phyloP scores from a whole-genome alignment of 2,113 vertebrate species.

The Phoenicopterus ruber region DNA sequence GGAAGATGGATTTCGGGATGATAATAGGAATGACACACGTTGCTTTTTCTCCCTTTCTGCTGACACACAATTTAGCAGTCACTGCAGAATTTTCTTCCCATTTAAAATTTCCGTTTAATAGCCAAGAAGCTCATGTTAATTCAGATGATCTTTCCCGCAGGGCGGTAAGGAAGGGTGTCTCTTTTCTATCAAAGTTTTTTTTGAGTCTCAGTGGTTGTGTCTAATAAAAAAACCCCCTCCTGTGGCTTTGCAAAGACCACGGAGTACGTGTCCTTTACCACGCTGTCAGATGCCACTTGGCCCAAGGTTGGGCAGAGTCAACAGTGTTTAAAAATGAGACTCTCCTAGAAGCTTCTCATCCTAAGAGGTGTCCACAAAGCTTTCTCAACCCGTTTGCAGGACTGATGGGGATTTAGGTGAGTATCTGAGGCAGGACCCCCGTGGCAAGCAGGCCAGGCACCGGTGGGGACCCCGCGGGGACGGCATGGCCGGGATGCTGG shows the following conservation, averaged over 20 bases:
- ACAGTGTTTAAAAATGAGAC: neutral
- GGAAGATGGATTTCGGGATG: constrained; percentile 54
- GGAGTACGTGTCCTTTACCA: neutral
- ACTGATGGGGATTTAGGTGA: neutral
- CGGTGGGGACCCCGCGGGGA: accelerated
- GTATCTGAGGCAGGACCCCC: neutral
- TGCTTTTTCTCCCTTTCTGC: constrained; percentile 46
- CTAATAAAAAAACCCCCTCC: neutral
- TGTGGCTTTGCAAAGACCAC: neutral
- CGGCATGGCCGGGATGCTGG: accelerated
- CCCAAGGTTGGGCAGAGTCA: neutral
- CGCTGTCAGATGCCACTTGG: neutral
- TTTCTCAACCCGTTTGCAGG: neutral
- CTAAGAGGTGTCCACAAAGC: neutral
- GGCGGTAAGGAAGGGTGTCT: neutral
- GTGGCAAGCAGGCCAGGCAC: neutral
- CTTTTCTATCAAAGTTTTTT: neutral
- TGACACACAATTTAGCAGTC: constrained; percentile 39
- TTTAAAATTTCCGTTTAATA: constrained; percentile 38
- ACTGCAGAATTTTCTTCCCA: constrained; percentile 43
- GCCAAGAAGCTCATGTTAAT: constrained; percentile 47
- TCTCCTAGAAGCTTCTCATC: neutral
- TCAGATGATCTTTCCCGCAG: neutral
- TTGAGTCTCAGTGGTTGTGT: neutral
- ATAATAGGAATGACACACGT: constrained; percentile 45